A percentile compares a stretch with the other conserved stretches of the same genome.
These are phyloP conservation scores for Paramuricea clavata DNA, from an alignment of 92 coral and sea anemone genomes.

Conservation along the genomic window DNA sequence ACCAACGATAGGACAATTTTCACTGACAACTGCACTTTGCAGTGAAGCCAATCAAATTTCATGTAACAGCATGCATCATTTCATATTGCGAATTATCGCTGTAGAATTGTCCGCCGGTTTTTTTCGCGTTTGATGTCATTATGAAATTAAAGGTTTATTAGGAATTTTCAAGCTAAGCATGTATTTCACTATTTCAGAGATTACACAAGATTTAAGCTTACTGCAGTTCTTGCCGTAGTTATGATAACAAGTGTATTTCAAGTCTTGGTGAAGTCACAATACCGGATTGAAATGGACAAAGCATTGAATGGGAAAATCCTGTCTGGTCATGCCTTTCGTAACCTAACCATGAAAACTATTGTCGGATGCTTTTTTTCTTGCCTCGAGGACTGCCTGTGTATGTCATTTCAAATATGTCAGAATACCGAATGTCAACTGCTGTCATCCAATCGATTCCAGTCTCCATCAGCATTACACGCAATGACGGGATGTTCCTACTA, in stretches of 20 bases:
- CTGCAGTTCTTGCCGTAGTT: neutral
- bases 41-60: too few relatives aligned
- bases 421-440: slow-evolving; percentile 14
- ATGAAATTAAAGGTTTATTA: too few relatives aligned
- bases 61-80: too few relatives aligned
- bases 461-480: neutral
- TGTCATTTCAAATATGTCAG: neutral
- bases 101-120: too few relatives aligned
- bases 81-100: too few relatives aligned
- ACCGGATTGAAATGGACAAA: neutral
- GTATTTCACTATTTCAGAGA: too few relatives aligned
- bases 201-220: neutral
- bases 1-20: too few relatives aligned
- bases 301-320: neutral
- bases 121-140: too few relatives aligned
- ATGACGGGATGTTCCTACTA: neutral
- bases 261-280: neutral
- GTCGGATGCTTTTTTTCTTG: neutral
- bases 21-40: too few relatives aligned
- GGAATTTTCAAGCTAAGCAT: too few relatives aligned
- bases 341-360: neutral
- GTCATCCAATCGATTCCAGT: slow-evolving; percentile 2
- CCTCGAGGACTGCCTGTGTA: neutral
- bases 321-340: neutral
- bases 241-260: neutral